Base-by-base conservation (phyloP, 1,140 invertebrate species). In the Bradynema listronoti region DNA sequence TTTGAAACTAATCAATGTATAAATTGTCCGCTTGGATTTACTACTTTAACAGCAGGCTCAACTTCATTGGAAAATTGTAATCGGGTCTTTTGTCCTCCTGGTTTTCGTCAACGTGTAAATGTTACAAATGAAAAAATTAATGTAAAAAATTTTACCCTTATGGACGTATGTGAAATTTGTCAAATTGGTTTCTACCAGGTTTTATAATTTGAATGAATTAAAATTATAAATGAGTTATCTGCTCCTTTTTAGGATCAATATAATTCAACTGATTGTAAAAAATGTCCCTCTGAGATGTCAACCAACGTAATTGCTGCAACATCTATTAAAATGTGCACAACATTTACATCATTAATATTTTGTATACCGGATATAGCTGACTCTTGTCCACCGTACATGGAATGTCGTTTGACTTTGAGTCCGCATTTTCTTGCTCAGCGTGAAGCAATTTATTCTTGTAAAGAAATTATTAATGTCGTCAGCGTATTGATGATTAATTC, bases 101-200 rank as follows among this genome's bases (percentile, higher is more conserved):
- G 58, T 7, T 58, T 43, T 27, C 45, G 11, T 43, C 6, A 4
- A 1, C 36, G 34, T 11, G 34, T 22, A 25, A 42, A 42, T 3
- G 24, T 60, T 34, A 25, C 14, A 3, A 19, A 30, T 30, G 56
- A 6, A 7, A 11, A 41, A 29, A 2, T 27, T 54, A 58, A 29
- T 24, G 30, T 58, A n/a, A 3, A 32, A 42, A 29, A 19, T 42
- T n/a, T 32, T 19, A 6, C 1, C 5, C 30, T 60, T n/a, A 16
- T 30, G 22, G 7, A 54, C 19, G 50, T 60, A 1, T 60, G 58
- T 29, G 22, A 43, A 24, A 30, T 36, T 9, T 60, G 58, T 30
- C 22, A 36, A n/a, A 6, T 60, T n/a, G 58, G 58, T 14, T 60
- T 27, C 32, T 60, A 60, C 34, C 30, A 60, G 58, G 58, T 42